phyloP scores from a whole-genome alignment of 92 coral and sea anemone genomes.

The Pocillopora meandrina region DNA sequence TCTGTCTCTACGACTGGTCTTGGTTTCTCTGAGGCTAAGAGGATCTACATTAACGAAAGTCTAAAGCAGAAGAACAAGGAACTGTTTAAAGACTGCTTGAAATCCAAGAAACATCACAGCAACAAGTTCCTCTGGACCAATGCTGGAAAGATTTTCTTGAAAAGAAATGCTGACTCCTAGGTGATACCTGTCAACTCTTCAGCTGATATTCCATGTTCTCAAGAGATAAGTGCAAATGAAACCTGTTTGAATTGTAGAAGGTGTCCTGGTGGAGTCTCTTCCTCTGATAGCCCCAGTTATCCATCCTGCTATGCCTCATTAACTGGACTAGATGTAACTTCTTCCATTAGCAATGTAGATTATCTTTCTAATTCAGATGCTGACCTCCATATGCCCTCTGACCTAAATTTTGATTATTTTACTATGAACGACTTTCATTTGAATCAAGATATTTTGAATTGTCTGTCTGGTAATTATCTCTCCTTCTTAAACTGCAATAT shows the following conservation, averaged over 20 bases:
- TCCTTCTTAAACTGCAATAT: slow-evolving; percentile 51
- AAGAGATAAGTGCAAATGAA: too few relatives aligned
- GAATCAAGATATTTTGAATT: slow-evolving; percentile 23
- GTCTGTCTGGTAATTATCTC: slow-evolving; percentile 18
- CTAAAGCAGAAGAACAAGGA: neutral
- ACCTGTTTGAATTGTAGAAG: neutral
- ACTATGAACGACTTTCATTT: slow-evolving; percentile 52
- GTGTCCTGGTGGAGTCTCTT: neutral
- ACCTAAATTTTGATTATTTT: slow-evolving; percentile 44
- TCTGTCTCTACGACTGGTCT: too few relatives aligned
- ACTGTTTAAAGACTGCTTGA: neutral
- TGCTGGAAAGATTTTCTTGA: neutral
- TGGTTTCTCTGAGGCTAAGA: too few relatives aligned
- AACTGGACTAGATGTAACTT: slow-evolving; percentile 1
- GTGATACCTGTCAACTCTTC: neutral
- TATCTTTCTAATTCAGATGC: slow-evolving; percentile 41
- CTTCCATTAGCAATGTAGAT: slow-evolving; percentile 18
- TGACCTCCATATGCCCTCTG: slow-evolving; percentile 56
- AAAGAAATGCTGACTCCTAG: neutral
- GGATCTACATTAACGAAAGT: neutral
- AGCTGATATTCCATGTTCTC: too few relatives aligned
- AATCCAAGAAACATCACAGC: neutral
- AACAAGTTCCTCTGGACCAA: neutral
- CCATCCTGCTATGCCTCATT: neutral
- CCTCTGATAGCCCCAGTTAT: neutral